Conservation (phyloP, 1,140 invertebrate genomes). For the Maniola jurtina region DNA sequence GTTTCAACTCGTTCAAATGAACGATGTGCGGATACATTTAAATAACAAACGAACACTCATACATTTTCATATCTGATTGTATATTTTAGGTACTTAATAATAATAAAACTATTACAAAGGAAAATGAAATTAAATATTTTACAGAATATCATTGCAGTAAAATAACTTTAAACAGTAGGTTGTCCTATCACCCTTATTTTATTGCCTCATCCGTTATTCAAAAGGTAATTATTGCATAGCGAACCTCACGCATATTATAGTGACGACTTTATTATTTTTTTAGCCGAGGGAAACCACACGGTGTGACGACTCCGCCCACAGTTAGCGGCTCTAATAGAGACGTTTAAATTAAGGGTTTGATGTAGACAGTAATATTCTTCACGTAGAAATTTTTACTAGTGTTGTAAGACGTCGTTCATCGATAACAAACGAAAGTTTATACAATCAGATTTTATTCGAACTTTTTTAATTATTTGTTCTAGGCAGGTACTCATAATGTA, state of each 20-base stretch:
- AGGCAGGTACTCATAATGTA: no score
- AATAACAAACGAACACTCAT: no score
- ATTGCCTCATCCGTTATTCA: slow-evolving; percentile 28
- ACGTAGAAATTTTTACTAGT: slow-evolving; percentile 20
- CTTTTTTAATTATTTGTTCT: no score
- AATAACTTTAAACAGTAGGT: no score
- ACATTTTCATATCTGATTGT: no score
- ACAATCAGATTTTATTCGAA: no score
- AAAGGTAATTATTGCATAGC: slow-evolving; percentile 32
- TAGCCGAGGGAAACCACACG: slow-evolving; percentile 28
- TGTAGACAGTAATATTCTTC: slow-evolving; percentile 34
- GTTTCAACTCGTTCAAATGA: no score
- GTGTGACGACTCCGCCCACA: slow-evolving; percentile 51
- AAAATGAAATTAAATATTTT: no score
- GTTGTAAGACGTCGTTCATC: slow-evolving; percentile 31
- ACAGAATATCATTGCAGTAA: no score
- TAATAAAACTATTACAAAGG: no score
- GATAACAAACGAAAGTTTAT: not conserved
- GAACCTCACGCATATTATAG: slow-evolving; percentile 8
- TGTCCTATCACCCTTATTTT: not conserved
- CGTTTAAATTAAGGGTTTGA: slow-evolving; percentile 59
- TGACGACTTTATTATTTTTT: slow-evolving; percentile 71
- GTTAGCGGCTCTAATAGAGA: slow-evolving; percentile 60
- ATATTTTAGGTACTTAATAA: no score
- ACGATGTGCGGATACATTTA: no score